A percentile compares a stretch with the other conserved stretches of the same genome.
phyloP scores from a whole-genome alignment of 2,113 vertebrate genomes.

The Paratilapia polleni region DNA sequence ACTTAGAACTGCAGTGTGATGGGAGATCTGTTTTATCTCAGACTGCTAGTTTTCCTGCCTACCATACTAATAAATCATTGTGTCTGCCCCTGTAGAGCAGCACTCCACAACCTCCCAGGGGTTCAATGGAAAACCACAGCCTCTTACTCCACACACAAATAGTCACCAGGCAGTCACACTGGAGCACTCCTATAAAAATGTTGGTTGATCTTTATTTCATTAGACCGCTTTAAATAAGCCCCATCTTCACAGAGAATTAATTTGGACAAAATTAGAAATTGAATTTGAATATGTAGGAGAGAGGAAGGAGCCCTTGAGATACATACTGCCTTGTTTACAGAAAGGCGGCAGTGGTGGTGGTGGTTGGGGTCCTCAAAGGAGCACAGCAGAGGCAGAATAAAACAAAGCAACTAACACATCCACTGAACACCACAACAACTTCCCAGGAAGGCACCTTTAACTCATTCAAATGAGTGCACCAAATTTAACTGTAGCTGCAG shows the following conservation, averaged over 20 bases:
- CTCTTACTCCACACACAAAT: constrained; percentile 45
- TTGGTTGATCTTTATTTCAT: constrained; percentile 70
- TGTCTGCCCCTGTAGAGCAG: constrained; percentile 56
- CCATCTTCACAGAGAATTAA: constrained; percentile 66
- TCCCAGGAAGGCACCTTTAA: constrained; percentile 39
- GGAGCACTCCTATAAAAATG: constrained; percentile 46
- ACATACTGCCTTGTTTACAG: constrained; percentile 55
- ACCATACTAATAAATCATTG: constrained; percentile 66
- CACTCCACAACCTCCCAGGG: constrained; percentile 61
- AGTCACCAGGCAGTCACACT: constrained; percentile 54
- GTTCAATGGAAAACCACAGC: constrained; percentile 70
- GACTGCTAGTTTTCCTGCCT: constrained; percentile 49
- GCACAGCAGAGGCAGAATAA: constrained; percentile 42
- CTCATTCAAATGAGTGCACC: constrained; percentile 59
- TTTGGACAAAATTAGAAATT: constrained; percentile 69
- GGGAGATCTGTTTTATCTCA: constrained; percentile 68
- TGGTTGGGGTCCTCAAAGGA: constrained; percentile 33
- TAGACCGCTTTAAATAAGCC: constrained; percentile 54
- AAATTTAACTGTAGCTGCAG: constrained; percentile 67
- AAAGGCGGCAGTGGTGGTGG: constrained; percentile 18
- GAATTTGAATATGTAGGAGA: constrained; percentile 69
- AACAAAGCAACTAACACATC: constrained; percentile 57
- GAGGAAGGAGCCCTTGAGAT: constrained; percentile 61
- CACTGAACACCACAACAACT: constrained; percentile 48
- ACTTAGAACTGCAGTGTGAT: constrained; percentile 46